Evolutionary conservation across 2,113 vertebrate genomes (phyloP).

Genomic region (Formicarius rufipectus): DNA sequence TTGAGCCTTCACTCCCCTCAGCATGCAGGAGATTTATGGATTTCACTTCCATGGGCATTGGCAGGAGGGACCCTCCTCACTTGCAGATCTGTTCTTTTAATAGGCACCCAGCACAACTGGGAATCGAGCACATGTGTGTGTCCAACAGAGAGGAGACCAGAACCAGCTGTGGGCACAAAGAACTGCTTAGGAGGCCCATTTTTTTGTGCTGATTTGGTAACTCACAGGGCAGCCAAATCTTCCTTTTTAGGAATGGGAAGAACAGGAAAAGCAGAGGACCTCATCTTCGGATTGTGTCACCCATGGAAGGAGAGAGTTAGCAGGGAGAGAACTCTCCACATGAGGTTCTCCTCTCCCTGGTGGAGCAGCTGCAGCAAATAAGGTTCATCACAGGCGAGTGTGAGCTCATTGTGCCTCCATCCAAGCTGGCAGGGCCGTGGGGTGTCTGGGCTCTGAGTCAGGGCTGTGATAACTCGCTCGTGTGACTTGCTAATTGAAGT

Average conservation of each 20-base stretch:
- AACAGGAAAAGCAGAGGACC: constrained; percentile 21
- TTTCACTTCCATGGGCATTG: constrained; percentile 10
- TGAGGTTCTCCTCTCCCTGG: constrained; percentile 24
- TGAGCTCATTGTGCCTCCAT: constrained; percentile 31
- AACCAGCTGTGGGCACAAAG: constrained; percentile 58
- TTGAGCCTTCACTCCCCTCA: not conserved
- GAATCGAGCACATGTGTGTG: constrained; percentile 56
- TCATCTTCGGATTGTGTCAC: constrained; percentile 41
- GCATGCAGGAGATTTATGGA: constrained; percentile 3
- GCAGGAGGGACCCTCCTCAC: constrained; percentile 38
- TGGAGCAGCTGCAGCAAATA: constrained; percentile 49
- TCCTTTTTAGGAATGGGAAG: constrained; percentile 63
- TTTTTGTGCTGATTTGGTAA: constrained; percentile 58
- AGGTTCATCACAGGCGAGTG: not conserved
- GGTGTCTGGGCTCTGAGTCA: not conserved
- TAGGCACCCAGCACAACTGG: constrained; percentile 52
- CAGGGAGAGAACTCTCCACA: not conserved
- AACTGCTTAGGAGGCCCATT: constrained; percentile 59
- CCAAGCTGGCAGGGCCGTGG: constrained; percentile 1
- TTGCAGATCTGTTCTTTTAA: constrained; percentile 48
- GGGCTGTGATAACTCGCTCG: not conserved
- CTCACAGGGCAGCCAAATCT: constrained; percentile 16
- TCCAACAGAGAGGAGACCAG: constrained; percentile 62
- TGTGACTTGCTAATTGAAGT: not conserved
- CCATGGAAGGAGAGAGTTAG: not conserved